Conservation (phyloP, 1,140 invertebrate species). For the Coenobita brevimanus region DNA sequence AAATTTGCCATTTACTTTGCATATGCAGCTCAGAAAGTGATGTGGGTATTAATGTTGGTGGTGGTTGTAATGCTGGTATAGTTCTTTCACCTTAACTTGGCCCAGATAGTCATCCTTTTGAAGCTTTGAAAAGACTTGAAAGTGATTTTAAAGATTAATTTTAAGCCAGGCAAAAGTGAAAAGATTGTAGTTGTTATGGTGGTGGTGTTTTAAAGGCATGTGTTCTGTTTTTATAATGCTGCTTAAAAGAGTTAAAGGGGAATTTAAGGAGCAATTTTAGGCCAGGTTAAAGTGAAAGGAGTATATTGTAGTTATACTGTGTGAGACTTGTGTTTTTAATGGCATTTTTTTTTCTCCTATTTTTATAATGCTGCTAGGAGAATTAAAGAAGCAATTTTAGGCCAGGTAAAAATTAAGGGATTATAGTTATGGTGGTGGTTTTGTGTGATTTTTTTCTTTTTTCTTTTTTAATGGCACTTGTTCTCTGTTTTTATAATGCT, state of each 20-base stretch:
- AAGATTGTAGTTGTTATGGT: background rate
- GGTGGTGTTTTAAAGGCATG: too few relatives aligned
- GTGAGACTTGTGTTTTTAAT: background rate
- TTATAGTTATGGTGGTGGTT: background rate
- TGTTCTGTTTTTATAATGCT: too few relatives aligned
- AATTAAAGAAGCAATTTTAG: background rate
- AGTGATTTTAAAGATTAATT: too few relatives aligned
- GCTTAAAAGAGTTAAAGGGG: too few relatives aligned
- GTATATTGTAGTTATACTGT: conserved; percentile 40
- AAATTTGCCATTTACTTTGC: too few relatives aligned
- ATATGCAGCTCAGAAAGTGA: too few relatives aligned
- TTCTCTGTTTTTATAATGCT: conserved; percentile 13
- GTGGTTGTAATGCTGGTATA: too few relatives aligned
- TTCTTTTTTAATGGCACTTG: background rate
- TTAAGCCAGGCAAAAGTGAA: background rate
- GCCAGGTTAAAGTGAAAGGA: background rate
- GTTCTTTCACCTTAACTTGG: too few relatives aligned
- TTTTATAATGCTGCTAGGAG: conserved; percentile 32
- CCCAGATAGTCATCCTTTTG: too few relatives aligned
- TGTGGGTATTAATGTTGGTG: too few relatives aligned
- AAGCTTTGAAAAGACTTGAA: too few relatives aligned
- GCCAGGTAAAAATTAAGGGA: background rate
- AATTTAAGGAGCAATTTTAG: background rate
- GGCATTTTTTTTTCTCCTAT: background rate
- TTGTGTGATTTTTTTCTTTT: background rate